Percentiles rank a stretch among this genome's conserved stretches.
These are phyloP conservation scores for Rattus rattus DNA, from an alignment of 2,113 vertebrate genomes.

Conservation along the genomic window DNA sequence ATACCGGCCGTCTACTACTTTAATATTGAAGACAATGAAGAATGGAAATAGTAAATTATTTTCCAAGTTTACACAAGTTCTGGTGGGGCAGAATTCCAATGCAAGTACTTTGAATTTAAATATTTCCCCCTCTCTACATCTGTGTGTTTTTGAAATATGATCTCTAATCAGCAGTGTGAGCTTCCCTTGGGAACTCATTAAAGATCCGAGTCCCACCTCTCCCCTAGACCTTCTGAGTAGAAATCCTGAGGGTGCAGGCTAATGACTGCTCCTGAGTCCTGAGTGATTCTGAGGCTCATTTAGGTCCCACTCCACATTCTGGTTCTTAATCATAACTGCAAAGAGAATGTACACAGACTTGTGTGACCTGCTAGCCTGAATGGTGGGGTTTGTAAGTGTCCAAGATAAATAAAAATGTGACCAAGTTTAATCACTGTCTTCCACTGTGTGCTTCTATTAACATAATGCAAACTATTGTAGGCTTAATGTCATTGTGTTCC, in stretches of 20 bases:
- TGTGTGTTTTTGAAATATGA: not conserved
- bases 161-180: not conserved
- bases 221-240: not conserved
- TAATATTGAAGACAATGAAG: not conserved
- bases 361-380: not conserved
- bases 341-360: not conserved
- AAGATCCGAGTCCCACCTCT: not conserved
- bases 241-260: not conserved
- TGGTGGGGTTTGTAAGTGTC: not conserved
- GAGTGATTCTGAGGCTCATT: not conserved
- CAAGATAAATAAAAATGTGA: not conserved
- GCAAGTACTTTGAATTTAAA: not conserved
- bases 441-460: not conserved
- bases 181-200: not conserved
- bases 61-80: not conserved
- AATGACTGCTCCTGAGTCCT: not conserved
- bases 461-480: not conserved
- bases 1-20: not conserved
- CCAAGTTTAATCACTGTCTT: not conserved
- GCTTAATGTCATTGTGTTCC: not conserved
- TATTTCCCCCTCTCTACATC: not conserved
- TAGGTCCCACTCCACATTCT: not conserved
- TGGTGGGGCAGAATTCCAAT: slow-evolving; percentile 16
- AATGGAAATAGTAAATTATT: not conserved
- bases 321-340: not conserved